These are phyloP conservation scores for Napeogenes inachia DNA, from an alignment of 2,888 invertebrate species.

Conservation along the genomic window DNA sequence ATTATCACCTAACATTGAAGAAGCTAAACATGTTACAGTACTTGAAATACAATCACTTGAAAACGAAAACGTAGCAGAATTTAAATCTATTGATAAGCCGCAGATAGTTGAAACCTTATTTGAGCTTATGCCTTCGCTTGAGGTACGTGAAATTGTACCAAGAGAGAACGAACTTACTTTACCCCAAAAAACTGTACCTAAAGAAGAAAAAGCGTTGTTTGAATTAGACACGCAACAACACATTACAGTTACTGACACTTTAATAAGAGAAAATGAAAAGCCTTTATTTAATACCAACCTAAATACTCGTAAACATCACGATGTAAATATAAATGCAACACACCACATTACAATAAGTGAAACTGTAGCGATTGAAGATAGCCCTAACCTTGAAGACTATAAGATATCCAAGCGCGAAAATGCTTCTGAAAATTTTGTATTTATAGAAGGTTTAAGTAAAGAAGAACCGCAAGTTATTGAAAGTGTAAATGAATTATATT, in stretches of 20 bases:
- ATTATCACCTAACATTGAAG: conserved; percentile 38
- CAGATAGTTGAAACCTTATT: conserved; percentile 37
- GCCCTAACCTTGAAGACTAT: conserved; percentile 36
- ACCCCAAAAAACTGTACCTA: conserved; percentile 31
- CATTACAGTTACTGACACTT: conserved; percentile 47
- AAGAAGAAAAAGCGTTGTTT: conserved; percentile 38
- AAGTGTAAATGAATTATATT: conserved; percentile 26
- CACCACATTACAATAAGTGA: conserved; percentile 55
- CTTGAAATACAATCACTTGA: conserved; percentile 70
- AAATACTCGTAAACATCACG: conserved; percentile 38
- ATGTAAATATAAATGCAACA: conserved; percentile 43
- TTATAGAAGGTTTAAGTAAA: conserved; percentile 39
- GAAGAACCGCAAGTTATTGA: conserved; percentile 43
- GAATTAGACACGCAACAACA: conserved; percentile 49
- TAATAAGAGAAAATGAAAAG: conserved; percentile 51
- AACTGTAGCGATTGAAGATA: conserved; percentile 50
- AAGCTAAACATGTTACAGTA: conserved; percentile 74
- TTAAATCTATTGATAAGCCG: conserved; percentile 26
- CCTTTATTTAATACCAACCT: conserved; percentile 34
- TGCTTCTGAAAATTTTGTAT: conserved; percentile 35
- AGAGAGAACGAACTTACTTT: conserved; percentile 46
- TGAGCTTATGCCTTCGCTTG: conserved; percentile 46
- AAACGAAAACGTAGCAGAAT: conserved; percentile 51
- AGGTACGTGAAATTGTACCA: conserved; percentile 46
- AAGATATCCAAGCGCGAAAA: conserved; percentile 38